Evolutionary conservation across 2,888 invertebrate genomes (phyloP).

Genomic region (Apeira syringaria): DNA sequence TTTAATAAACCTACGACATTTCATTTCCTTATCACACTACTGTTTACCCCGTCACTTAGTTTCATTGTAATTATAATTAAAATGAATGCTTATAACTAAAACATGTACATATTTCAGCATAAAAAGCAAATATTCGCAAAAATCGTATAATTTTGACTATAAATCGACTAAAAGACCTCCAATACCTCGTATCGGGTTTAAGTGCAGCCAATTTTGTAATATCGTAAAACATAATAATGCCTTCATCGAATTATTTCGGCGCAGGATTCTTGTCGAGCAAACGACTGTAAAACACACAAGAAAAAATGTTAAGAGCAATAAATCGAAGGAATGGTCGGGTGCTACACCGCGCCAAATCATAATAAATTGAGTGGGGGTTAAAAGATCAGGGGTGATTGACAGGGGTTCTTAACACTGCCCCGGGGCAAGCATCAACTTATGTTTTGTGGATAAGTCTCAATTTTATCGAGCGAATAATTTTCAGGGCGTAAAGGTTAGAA

Average conservation of each 20-base stretch:
- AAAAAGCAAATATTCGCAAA: constrained; percentile 27
- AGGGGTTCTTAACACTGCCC: constrained; percentile 61
- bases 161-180: constrained; percentile 22
- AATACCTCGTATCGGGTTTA: constrained; percentile 20
- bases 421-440: constrained; percentile 55
- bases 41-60: no score
- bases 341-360: constrained; percentile 46
- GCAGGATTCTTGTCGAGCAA: constrained; percentile 23
- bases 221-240: constrained; percentile 28
- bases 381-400: constrained; percentile 67
- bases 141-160: constrained; percentile 22
- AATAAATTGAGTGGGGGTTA: constrained; percentile 70
- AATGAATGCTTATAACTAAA: constrained; percentile 5
- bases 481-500: constrained; percentile 45
- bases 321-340: constrained; percentile 31
- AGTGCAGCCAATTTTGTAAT: constrained; percentile 24
- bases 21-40: no score
- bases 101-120: constrained; percentile 11
- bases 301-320: constrained; percentile 44
- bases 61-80: no score
- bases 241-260: constrained; percentile 25
- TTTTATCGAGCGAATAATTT: constrained; percentile 59
- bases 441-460: constrained; percentile 57
- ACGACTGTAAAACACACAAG: constrained; percentile 42
- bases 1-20: no score